phyloP scores from a whole-genome alignment of 2,888 invertebrate species.

The Rhingia rostrata region DNA sequence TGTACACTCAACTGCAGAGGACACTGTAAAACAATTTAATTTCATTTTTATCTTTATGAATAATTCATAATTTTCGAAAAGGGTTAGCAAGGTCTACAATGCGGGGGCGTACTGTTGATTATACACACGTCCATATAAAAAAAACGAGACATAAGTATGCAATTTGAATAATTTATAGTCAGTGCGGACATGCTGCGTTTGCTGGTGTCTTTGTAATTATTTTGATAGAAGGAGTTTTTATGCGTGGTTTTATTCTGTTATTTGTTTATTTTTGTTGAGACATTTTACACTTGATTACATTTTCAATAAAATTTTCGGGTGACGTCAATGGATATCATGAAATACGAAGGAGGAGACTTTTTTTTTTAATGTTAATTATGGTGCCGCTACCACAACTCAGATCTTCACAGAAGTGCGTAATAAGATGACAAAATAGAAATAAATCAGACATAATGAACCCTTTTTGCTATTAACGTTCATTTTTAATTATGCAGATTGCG shows the following conservation, averaged over 20 bases:
- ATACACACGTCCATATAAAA: slow-evolving; percentile 34
- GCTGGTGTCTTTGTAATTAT: not conserved
- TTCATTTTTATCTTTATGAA: slow-evolving; percentile 56
- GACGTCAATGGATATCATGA: not conserved
- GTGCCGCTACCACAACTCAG: too few species aligned
- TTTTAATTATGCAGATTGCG: too few species aligned
- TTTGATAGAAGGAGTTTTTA: not conserved
- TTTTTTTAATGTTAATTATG: too few species aligned
- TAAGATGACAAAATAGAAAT: too few species aligned
- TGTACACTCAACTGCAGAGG: slow-evolving; percentile 10
- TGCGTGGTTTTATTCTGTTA: not conserved
- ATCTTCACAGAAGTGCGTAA: too few species aligned
- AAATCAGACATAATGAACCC: too few species aligned
- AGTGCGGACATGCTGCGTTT: slow-evolving; percentile 3
- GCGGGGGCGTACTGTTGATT: slow-evolving; percentile 44
- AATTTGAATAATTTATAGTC: slow-evolving; percentile 64
- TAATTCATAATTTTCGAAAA: slow-evolving; percentile 59
- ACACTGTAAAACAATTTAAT: slow-evolving; percentile 34
- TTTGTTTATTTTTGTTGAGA: not conserved
- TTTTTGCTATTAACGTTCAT: too few species aligned
- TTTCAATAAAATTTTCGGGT: slow-evolving; percentile 26
- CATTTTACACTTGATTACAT: slow-evolving; percentile 27
- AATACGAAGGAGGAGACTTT: not conserved
- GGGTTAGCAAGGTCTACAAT: slow-evolving; percentile 10
- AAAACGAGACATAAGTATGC: slow-evolving; percentile 38